Evolutionary conservation across 2,888 invertebrate genomes (phyloP), one percentile per base, ranked within the genome.

Genomic region (Lithophane socia): DNA sequence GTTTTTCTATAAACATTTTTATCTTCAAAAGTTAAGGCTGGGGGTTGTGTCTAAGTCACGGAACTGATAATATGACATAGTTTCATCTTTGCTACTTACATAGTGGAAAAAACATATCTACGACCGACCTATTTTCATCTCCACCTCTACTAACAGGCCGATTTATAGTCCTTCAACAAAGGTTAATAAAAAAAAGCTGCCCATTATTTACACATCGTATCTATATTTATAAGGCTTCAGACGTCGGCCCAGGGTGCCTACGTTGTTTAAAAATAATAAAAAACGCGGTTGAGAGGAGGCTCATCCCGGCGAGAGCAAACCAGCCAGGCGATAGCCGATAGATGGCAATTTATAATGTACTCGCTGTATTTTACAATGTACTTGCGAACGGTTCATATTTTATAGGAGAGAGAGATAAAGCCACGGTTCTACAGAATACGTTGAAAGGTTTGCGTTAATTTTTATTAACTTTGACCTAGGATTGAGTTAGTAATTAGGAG

Each of bases 221-320:
- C 37, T 68, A 83, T 81, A 83, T 87, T 77, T 85, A 84, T 80
- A 84, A 68, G 75, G 73, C 65, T 69, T 77, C 61, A 79, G 78
- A 74, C 61, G 69, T 69, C 68, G 75, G 63, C 16, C 72, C 76
- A 65, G 77, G 82, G 79, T 68, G 60, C 75, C 76, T 82, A 54
- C 72, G 77, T 65, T 79, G 75, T 84, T 86, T 87, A 88, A 87
- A 88, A 88, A 84, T 84, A 88, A 88, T 87, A 87, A 85, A 86
- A 81, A 79, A 60, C 61, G 80, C 81, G 87, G 81, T 76, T 84
- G 83, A 84, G 77, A 82, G 82, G 78, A 80, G 77, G 75, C 79
- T 83, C 83, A 87, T 81, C 87, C 73, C 76, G 56, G 78, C 68
- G 83, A 75, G 75, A 84, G 78, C 67, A 83, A 29, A 64, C 79